These are phyloP conservation scores for Riptortus pedestris DNA, from an alignment of 1,140 invertebrate genomes.

Conservation along the genomic window DNA sequence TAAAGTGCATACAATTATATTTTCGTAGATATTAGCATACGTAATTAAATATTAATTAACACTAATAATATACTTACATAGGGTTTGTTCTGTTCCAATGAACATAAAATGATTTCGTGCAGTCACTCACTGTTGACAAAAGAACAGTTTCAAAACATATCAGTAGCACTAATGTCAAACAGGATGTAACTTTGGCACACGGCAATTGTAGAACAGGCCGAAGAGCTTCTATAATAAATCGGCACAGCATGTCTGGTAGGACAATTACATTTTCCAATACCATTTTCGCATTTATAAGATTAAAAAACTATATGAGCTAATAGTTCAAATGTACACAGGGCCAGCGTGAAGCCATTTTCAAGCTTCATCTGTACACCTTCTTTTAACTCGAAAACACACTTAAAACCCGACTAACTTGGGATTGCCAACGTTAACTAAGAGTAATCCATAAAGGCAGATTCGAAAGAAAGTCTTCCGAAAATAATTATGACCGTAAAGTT, in stretches of 20 bases:
- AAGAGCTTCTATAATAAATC: constrained; percentile 25
- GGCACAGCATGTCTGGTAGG: constrained; percentile 25
- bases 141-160: constrained; percentile 67
- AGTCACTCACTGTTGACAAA: constrained; percentile 59
- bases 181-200: constrained; percentile 43
- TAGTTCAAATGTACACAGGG: constrained; percentile 12
- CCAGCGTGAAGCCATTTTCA: constrained; percentile 28
- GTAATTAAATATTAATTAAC: too few species aligned
- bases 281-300: constrained; percentile 23
- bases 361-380: constrained; percentile 25
- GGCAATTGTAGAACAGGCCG: constrained; percentile 31
- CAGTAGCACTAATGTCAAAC: constrained; percentile 57
- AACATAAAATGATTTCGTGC: constrained; percentile 71
- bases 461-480: not conserved
- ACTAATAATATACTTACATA: constrained; percentile 46
- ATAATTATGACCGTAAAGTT: not conserved
- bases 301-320: constrained; percentile 6
- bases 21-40: too few species aligned
- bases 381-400: not conserved
- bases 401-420: not conserved
- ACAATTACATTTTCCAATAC: constrained; percentile 29
- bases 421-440: not conserved
- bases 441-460: constrained; percentile 11
- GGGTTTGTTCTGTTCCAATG: constrained; percentile 78
- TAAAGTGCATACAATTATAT: too few species aligned